These are phyloP conservation scores for Cephalopholis sonnerati DNA, from an alignment of 2,113 vertebrate genomes.

Conservation along the genomic window DNA sequence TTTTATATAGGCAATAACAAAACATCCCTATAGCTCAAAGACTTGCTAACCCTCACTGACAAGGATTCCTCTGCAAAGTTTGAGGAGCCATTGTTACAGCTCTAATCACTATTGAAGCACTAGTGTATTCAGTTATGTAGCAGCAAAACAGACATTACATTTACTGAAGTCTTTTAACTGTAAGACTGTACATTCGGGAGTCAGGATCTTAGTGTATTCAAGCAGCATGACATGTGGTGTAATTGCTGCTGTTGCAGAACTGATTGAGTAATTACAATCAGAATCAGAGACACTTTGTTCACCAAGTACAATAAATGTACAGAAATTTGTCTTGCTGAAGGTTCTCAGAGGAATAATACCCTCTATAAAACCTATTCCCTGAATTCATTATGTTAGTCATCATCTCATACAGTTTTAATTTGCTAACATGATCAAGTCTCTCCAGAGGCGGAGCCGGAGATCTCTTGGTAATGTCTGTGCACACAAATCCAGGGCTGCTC, in stretches of 20 bases:
- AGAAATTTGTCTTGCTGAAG: slow-evolving; percentile 14
- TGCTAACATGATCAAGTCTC: slow-evolving; percentile 19
- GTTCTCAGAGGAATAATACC: slow-evolving; percentile 12
- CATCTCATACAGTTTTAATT: slow-evolving; percentile 57
- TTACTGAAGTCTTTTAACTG: not conserved
- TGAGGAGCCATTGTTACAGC: not conserved
- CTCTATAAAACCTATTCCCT: slow-evolving; percentile 44
- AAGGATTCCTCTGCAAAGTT: not conserved
- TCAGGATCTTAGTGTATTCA: not conserved
- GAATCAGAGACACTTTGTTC: slow-evolving; percentile 44
- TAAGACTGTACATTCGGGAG: not conserved
- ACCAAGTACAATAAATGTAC: slow-evolving; percentile 40
- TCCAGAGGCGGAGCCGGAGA: not conserved
- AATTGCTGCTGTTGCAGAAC: slow-evolving; percentile 21
- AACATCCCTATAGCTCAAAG: not conserved
- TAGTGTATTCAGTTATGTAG: not conserved
- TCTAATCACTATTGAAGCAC: not conserved
- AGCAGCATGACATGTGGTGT: not conserved
- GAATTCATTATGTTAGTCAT: slow-evolving; percentile 44
- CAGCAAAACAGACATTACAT: not conserved
- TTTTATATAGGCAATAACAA: not conserved
- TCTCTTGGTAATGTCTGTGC: not conserved
- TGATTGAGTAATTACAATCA: slow-evolving; percentile 52
- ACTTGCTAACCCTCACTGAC: too few species aligned
- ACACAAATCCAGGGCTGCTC: slow-evolving; percentile 7